Conservation (phyloP, 2,797 vertebrate genomes). For the Fringilla coelebs region DNA sequence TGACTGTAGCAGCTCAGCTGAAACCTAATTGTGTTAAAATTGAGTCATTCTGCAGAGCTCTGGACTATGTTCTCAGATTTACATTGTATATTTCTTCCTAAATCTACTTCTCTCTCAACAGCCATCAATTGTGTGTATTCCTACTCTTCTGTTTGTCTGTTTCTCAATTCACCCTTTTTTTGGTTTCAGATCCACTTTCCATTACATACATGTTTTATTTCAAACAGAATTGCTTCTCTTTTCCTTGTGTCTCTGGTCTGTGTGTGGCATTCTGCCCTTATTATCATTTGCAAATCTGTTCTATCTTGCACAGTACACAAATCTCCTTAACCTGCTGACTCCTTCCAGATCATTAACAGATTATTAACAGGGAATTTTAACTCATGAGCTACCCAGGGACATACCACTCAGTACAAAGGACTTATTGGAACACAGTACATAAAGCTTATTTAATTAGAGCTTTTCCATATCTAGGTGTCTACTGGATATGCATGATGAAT, state of each 20-base stretch:
- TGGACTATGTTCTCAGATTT: not conserved
- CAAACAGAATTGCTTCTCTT: not conserved
- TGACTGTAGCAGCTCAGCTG: not conserved
- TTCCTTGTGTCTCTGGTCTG: not conserved
- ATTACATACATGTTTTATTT: not conserved
- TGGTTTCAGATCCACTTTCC: not conserved
- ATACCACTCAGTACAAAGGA: not conserved
- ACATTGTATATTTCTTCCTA: not conserved
- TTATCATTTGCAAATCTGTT: not conserved
- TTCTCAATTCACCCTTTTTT: not conserved
- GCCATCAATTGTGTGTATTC: not conserved
- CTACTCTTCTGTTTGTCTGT: not conserved
- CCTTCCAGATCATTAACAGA: not conserved
- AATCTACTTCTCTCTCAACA: not conserved
- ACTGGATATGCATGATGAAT: not conserved
- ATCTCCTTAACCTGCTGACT: not conserved
- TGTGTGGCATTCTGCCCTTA: not conserved
- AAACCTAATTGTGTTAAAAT: not conserved
- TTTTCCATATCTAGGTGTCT: not conserved
- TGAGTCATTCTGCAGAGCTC: not conserved
- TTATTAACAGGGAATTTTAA: not conserved
- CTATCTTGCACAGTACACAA: not conserved
- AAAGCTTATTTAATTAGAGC: not conserved
- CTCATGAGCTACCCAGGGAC: not conserved
- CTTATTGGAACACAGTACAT: not conserved